Evolutionary conservation across 1,140 invertebrate species (phyloP), one percentile per base, ranked within the genome.

Genomic region (Neodiprion pinetum): DNA sequence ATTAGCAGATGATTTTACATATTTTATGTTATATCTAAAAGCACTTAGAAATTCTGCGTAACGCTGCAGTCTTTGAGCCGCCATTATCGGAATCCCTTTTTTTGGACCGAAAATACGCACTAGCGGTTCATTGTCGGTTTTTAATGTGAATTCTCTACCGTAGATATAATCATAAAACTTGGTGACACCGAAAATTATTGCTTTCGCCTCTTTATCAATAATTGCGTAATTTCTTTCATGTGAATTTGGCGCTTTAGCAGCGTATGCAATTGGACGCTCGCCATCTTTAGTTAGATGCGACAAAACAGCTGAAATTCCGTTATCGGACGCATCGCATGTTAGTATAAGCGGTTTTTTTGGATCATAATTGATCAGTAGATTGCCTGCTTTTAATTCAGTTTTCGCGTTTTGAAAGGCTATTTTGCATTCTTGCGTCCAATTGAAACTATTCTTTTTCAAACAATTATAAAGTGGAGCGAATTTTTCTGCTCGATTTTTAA

Each of bases 91-190:
- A 21, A 21, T 21, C 17, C 17, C 17, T 21, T 21, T 21, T 12
- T 85, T 78, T 65, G 78, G 70, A 48, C 80, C 77, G 78, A 91
- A 90, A 67, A 91, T 85, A 11, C 77, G 68, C 1, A 88, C 71
- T n/a, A 92, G 77, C 8, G 90, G 89, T 73, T 88, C 82, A 76
- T 90, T 87, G 76, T 92, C 90, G 1, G 89, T 90, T 21, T 80
- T 75, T n/a, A 90, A 80, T 12, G 77, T 72, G 76, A 89, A 89
- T 75, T 85, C 78, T 12, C 87, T 77, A 40, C 89, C 88, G 79
- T 82, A 86, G 1, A 91, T 53, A 73, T 88, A 91, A 12, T 84
- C 71, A 48, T 87, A 83, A 73, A 90, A 91, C 73, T 87, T 89
- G 72, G 86, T 85, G 12, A 90, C 81, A 10, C 82, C 86, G 77